Evolutionary conservation across 92 coral and sea anemone genomes (phyloP).

Genomic region (Meandrina meandrites): DNA sequence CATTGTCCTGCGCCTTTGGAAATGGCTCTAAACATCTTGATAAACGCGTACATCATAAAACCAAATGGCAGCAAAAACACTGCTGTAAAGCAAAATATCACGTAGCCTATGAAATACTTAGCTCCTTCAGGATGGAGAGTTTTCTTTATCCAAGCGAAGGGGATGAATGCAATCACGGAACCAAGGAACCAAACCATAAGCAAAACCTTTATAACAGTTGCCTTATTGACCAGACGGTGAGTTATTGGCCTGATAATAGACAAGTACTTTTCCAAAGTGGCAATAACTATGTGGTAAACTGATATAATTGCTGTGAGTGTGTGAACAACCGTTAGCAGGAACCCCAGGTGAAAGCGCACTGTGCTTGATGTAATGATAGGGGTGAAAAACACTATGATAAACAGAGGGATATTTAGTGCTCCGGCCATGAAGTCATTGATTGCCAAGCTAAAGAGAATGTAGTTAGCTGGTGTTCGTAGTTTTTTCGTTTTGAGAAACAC

Average conservation of each 20-base stretch:
- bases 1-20: constrained; percentile 21
- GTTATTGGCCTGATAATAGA: constrained; percentile 45
- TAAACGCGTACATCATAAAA: constrained; percentile 55
- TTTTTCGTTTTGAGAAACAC: constrained; percentile 33
- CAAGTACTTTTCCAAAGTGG: constrained; percentile 45
- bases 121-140: neutral
- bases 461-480: constrained; percentile 47
- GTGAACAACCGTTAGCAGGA: constrained; percentile 28
- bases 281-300: constrained; percentile 42
- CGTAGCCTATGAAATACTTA: neutral
- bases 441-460: constrained; percentile 55
- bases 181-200: constrained; percentile 30
- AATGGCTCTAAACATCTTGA: constrained; percentile 39
- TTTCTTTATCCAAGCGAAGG: constrained; percentile 40
- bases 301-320: constrained; percentile 36
- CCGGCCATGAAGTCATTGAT: constrained; percentile 59
- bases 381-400: constrained; percentile 21
- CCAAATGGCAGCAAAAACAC: constrained; percentile 46
- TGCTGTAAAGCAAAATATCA: constrained; percentile 11
- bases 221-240: constrained; percentile 12
- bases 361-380: neutral
- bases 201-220: constrained; percentile 9
- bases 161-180: constrained; percentile 21
- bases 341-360: constrained; percentile 31
- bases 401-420: constrained; percentile 52